Evolutionary conservation across 2,797 vertebrate genomes (phyloP), one percentile per base, ranked within the genome.

Genomic region (Rousettus madagascariensis): DNA sequence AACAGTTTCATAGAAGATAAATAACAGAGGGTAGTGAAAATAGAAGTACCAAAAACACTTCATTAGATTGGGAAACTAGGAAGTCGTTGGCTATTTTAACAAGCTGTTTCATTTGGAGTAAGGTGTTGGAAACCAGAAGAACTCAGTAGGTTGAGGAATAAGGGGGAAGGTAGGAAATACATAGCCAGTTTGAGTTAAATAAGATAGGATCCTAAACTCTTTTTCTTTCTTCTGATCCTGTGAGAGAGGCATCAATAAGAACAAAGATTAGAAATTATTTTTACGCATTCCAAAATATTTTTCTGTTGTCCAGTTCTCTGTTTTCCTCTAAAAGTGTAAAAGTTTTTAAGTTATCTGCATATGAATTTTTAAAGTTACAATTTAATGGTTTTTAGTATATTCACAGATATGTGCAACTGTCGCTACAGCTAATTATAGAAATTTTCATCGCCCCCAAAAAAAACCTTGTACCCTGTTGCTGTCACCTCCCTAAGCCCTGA

Each of bases 361-460:
- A 1, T 68, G 3, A 20, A 28, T 83, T 94, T 85, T 95, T 74
- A 55, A 93, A 94, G 24, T 91, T 72, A 85, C 20, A n/a, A 8
- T 55, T 95, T 80, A 94, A 38, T 69, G 12, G 15, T 41, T 84
- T 88, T 94, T 93, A 85, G 6, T 95, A 43, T 46, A 84, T 77
- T 89, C 20, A 86, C 26, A 53, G 46, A 38, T 91, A 8, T 4
- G 6, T 93, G 15, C n/a, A 78, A 2, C 30, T 38, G 19, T 78
- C 24, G 65, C 30, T 46, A 24, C 6, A 22, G 26, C 38, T 68
- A 78, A 51, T 69, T 89, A 53, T 74, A 95, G 53, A 94, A 79
- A 26, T 93, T 90, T 94, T 89, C 20, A 75, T 87, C 9, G 33
- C 33, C 33, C 16, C 36, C 15, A n/a, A 84, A 91, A 87, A 26